Base-by-base conservation (phyloP, 2,797 vertebrate species). In the Enteromius afrohamiltoni region DNA sequence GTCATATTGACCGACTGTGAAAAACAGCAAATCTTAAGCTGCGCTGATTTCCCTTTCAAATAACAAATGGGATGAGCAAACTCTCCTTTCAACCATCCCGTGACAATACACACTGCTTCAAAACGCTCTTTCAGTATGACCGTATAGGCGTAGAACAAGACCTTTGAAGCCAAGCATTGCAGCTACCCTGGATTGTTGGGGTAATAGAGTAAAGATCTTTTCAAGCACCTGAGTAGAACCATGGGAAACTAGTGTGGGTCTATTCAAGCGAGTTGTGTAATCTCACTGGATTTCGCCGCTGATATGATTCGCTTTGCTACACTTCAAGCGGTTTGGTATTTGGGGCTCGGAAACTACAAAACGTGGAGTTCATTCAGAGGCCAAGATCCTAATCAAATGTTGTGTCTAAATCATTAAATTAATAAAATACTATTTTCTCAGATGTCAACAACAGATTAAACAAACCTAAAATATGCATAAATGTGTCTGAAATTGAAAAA, bases 11-110 rank as follows among this genome's bases (percentile, higher is more conserved):
- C 71, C 29, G 23, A 31, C 51, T 58, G 49, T 73, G 53, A 31
- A 65, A 69, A 86, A 68, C 26, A 40, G 42, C 21, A 69, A 60
- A 79, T 64, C 74, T 67, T 73, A 23, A 65, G 49, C 67, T 31
- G 82, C 49, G 23, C 86, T 84, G 76, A 88, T 88, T 88, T 87
- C 79, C 81, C 85, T 86, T 88, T 86, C 71, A 89, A 86, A 89
- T 89, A 58, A 70, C 84, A 85, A 85, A 84, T 16, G 42, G 82
- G 77, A 83, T 70, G 78, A 85, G 80, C 31, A 29, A 51, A 74
- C 83, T 79, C 74, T 73, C 79, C 79, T 79, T 87, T 78, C 65
- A 80, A 47, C 75, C 82, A 70, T 11, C 55, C 62, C 21, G 11
- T 47, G 69, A 79, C 85, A 82, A 79, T 55, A 76, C 62, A 79